Base-by-base conservation (phyloP, 1,140 invertebrate genomes). In the Nasonia vitripennis region DNA sequence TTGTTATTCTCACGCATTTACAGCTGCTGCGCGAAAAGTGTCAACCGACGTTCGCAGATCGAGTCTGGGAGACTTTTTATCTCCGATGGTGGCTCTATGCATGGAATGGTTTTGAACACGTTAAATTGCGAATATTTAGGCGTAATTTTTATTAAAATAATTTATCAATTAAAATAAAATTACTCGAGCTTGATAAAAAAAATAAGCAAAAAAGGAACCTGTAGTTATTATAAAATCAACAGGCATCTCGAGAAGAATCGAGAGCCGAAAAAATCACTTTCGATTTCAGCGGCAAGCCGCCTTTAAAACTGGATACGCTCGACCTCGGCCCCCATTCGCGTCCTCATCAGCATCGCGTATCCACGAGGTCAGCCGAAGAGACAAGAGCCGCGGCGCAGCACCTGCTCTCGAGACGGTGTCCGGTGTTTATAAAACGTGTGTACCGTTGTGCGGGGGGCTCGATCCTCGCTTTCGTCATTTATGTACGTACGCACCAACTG, bases 261-360 rank as follows among this genome's bases (percentile, higher is more conserved):
- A 45, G 10, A 45, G 41, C 41, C 41, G 9, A 45, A 45, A 62
- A 62, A 55, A 62, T 62, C 9, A 10, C 68, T 71, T 71, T 71
- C 68, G 68, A 71, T 71, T 71, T 31, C 31, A 31, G 10, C 23
- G 68, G 27, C 68, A 14, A 71, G 68, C 68, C 12, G 27, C 27
- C 27, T 71, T 71, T 71, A 71, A 34, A 71, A 71, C 68, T 71
- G 68, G 68, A 71, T 34, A 27, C 68, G 23, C 27, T 27, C 23
- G 68, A 71, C 68, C 68, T 71, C 68, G 68, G 11, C 20, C 68
- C 14, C 27, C 23, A 34, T 27, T 71, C 7, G 55, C 55, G 5
- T 11, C 27, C 7, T 31, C 68, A n/a, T 31, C 31, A 20, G 23
- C 68, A 31, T 70, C 20, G 31, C 23, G 11, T 34, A 34, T 71